Conservation (phyloP, 2,888 invertebrate species). For the Agrochola lychnidis region DNA sequence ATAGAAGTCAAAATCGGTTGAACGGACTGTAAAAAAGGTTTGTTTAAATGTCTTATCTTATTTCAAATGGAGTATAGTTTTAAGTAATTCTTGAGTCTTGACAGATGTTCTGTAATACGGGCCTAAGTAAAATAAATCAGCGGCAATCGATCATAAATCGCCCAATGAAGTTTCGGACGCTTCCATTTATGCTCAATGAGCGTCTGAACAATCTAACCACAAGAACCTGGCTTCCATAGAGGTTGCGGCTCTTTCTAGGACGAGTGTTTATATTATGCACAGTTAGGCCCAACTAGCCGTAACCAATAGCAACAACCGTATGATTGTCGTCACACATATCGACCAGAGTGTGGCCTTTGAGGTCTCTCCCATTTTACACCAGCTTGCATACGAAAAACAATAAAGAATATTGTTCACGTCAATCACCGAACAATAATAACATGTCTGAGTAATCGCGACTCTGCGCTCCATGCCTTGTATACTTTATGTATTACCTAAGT, state of each 20-base stretch:
- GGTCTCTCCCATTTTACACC: background rate
- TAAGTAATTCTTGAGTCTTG: too few species aligned
- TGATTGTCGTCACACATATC: slow-evolving; percentile 37
- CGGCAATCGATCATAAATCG: too few species aligned
- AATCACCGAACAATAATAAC: too few species aligned
- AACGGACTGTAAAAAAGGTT: too few species aligned
- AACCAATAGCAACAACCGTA: slow-evolving; percentile 37
- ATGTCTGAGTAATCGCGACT: too few species aligned
- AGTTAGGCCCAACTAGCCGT: slow-evolving; percentile 51
- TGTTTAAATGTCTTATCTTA: too few species aligned
- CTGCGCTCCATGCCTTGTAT: too few species aligned
- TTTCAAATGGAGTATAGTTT: too few species aligned
- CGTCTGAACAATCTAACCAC: background rate
- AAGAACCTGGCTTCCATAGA: slow-evolving; percentile 26
- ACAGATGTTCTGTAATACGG: too few species aligned
- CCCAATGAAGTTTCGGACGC: background rate
- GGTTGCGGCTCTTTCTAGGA: slow-evolving; percentile 33
- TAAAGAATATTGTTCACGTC: background rate
- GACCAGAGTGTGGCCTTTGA: slow-evolving; percentile 5
- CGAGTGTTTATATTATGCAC: slow-evolving; percentile 30
- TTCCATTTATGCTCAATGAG: background rate
- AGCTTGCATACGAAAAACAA: background rate
- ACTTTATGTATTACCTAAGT: too few species aligned
- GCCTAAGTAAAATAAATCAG: too few species aligned
- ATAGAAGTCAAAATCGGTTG: too few species aligned